Percentiles rank a stretch among this genome's conserved stretches.
phyloP scores from a whole-genome alignment of 2,888 invertebrate species.

The Watsonalla cultraria region DNA sequence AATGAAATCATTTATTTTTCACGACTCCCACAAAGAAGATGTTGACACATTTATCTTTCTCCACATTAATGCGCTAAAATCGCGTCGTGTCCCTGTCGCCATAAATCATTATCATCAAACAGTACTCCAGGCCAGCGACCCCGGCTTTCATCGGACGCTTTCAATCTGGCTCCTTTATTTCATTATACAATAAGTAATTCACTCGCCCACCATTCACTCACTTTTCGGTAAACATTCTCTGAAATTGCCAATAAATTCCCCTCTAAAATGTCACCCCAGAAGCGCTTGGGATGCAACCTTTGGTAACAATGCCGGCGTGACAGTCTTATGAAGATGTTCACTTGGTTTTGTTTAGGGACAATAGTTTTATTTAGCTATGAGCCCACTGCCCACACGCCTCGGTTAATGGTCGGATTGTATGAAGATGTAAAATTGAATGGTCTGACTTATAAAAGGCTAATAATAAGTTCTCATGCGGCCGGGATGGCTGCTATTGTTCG shows the following conservation, averaged over 20 bases:
- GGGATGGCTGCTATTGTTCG: constrained; percentile 66
- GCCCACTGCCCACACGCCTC: constrained; percentile 77
- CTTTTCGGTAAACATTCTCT: constrained; percentile 71
- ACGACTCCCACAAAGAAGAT: constrained; percentile 44
- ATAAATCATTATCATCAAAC: constrained; percentile 77
- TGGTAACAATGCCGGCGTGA: constrained; percentile 55
- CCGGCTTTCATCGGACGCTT: constrained; percentile 72
- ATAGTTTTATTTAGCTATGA: constrained; percentile 75
- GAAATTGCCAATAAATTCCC: constrained; percentile 76
- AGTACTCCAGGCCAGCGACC: constrained; percentile 47
- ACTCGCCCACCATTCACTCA: constrained; percentile 71
- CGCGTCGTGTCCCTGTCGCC: constrained; percentile 64
- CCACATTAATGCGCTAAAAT: constrained; percentile 65
- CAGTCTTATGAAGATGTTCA: constrained; percentile 73
- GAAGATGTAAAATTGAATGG: constrained; percentile 74
- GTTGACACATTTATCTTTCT: constrained; percentile 67
- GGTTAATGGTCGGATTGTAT: constrained; percentile 74
- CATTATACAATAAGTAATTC: constrained; percentile 74
- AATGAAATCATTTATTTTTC: constrained; percentile 38
- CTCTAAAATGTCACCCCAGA: constrained; percentile 58
- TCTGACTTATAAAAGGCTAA: constrained; percentile 67
- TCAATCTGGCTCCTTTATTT: constrained; percentile 74
- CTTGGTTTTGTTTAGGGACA: constrained; percentile 73
- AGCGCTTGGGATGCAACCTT: constrained; percentile 42
- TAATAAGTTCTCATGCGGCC: constrained; percentile 75